These are phyloP conservation scores for Geopemphigus sp. DNA, from an alignment of 1,140 invertebrate species.

Conservation along the genomic window DNA sequence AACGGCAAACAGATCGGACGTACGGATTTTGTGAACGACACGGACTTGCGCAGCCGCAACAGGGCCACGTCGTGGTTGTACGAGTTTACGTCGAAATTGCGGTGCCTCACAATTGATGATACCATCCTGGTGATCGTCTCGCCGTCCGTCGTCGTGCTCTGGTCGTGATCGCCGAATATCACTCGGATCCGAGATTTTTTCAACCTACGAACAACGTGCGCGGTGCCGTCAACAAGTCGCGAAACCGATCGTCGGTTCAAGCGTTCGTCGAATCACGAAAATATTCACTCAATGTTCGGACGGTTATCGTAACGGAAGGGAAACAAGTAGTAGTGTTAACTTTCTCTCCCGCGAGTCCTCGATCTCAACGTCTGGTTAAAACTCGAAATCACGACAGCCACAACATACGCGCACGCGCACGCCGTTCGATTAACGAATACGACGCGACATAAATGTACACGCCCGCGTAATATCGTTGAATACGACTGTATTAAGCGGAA, in stretches of 20 bases:
- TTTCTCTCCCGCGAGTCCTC: slow-evolving; percentile 35
- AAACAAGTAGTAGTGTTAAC: slow-evolving; percentile 18
- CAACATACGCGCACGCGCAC: neutral
- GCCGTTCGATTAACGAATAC: too few species aligned
- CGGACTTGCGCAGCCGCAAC: slow-evolving; percentile 71
- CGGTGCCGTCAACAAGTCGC: too few species aligned
- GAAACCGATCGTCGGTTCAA: too few species aligned
- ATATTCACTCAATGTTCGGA: neutral
- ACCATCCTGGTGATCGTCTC: slow-evolving; percentile 73
- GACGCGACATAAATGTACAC: too few species aligned
- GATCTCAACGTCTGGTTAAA: slow-evolving; percentile 8
- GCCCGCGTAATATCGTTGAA: too few species aligned
- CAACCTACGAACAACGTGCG: too few species aligned
- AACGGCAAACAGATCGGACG: slow-evolving; percentile 75
- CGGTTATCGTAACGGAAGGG: neutral
- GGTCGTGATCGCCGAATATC: slow-evolving; percentile 77
- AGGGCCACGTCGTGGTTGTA: slow-evolving; percentile 86
- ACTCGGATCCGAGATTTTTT: slow-evolving; percentile 75
- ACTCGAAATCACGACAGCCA: slow-evolving; percentile 7
- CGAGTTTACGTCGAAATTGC: slow-evolving; percentile 76
- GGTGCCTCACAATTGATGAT: slow-evolving; percentile 72
- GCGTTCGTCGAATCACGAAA: too few species aligned
- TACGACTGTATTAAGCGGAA: too few species aligned
- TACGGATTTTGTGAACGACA: slow-evolving; percentile 74
- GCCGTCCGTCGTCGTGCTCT: slow-evolving; percentile 72